These are phyloP conservation scores for Prochilodus magdalenae DNA, from an alignment of 2,113 vertebrate species.

Conservation along the genomic window DNA sequence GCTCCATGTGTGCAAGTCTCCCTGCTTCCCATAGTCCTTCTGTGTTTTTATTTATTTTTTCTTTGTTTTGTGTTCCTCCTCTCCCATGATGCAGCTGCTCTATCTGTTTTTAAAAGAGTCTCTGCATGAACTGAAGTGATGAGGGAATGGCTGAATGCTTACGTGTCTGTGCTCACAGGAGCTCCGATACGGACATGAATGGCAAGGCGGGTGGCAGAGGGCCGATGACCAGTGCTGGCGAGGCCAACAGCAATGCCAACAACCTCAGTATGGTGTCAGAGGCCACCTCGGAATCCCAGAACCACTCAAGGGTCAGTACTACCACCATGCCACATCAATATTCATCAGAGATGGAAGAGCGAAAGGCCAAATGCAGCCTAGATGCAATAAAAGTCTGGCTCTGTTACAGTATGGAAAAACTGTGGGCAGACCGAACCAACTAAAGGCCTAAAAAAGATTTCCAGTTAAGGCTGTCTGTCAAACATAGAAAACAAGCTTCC, in stretches of 20 bases:
- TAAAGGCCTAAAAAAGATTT: background rate
- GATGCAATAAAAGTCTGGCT: background rate
- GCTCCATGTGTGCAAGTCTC: slow-evolving; percentile 38
- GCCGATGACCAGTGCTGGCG: slow-evolving; percentile 64
- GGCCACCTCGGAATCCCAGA: slow-evolving; percentile 74
- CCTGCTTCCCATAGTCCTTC: slow-evolving; percentile 42
- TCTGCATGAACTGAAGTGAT: background rate
- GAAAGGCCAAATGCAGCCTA: background rate
- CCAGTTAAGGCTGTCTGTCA: background rate
- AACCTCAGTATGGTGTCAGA: slow-evolving; percentile 86
- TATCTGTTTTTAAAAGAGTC: slow-evolving; percentile 23
- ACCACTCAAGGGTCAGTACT: slow-evolving; percentile 80
- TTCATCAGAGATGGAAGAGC: background rate
- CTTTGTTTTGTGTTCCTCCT: background rate
- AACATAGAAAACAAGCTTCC: no score
- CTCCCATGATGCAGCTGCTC: background rate
- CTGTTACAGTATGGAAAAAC: background rate
- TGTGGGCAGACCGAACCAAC: background rate
- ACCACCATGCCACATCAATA: background rate
- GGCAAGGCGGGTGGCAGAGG: slow-evolving; percentile 78
- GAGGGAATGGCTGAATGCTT: slow-evolving; percentile 27
- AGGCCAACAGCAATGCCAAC: slow-evolving; percentile 77
- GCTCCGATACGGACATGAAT: slow-evolving; percentile 85
- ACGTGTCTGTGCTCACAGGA: slow-evolving; percentile 57
- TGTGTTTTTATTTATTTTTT: slow-evolving; percentile 10